A percentile compares a stretch with the other conserved stretches of the same genome.
Evolutionary conservation across 2,113 vertebrate genomes (phyloP).

Genomic region (Pogonocichla stellata): DNA sequence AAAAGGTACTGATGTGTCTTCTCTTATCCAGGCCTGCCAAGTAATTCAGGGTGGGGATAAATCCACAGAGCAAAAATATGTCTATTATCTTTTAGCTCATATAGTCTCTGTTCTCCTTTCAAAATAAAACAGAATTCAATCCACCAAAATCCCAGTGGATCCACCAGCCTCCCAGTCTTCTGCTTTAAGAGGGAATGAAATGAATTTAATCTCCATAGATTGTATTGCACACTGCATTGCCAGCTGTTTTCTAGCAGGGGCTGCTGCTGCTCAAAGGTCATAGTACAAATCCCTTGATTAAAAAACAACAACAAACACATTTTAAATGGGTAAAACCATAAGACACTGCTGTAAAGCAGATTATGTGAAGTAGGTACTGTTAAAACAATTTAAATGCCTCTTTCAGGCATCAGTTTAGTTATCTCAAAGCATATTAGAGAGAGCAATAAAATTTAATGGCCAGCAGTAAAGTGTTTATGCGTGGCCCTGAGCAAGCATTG

Average conservation of each 20-base stretch:
- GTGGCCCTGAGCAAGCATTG: not conserved
- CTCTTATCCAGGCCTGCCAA: not conserved
- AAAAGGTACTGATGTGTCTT: not conserved
- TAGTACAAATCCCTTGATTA: conserved; percentile 30
- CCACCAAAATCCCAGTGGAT: conserved; percentile 25
- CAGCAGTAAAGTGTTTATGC: conserved; percentile 53
- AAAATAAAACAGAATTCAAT: conserved; percentile 11
- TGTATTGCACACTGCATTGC: not conserved
- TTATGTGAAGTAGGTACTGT: conserved; percentile 54
- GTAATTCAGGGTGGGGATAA: not conserved
- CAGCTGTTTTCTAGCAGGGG: conserved; percentile 18
- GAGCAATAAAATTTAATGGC: conserved; percentile 56
- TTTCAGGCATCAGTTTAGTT: conserved; percentile 63
- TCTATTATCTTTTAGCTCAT: not conserved
- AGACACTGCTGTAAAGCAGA: conserved; percentile 41
- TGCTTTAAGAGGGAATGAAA: not conserved
- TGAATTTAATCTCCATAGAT: conserved; percentile 16
- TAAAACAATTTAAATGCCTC: conserved; percentile 57
- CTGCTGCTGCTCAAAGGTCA: conserved; percentile 19
- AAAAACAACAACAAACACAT: conserved; percentile 25
- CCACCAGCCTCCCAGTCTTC: not conserved
- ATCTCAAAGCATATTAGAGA: conserved; percentile 60
- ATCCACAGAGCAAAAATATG: not conserved
- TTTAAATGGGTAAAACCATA: conserved; percentile 52
- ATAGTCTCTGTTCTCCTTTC: not conserved